Percentiles rank a stretch among this genome's conserved stretches.
These are phyloP conservation scores for Stegophylla sp. DNA, from an alignment of 2,888 invertebrate genomes.

Conservation along the genomic window DNA sequence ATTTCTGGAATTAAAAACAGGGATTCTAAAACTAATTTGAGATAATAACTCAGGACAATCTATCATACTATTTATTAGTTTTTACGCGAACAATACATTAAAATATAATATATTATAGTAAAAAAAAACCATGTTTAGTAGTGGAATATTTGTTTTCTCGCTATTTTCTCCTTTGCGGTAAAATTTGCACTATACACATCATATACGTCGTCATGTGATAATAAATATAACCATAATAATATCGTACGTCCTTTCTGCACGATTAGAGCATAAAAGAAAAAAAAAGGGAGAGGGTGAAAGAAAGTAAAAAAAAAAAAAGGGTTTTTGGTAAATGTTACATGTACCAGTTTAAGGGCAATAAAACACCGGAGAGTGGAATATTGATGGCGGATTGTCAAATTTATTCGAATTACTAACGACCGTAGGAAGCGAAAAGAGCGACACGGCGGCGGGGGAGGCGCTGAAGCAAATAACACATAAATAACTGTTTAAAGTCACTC, in stretches of 20 bases:
- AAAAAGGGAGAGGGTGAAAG: too few species aligned
- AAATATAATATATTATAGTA: too few species aligned
- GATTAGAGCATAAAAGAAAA: too few species aligned
- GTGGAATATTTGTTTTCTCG: too few species aligned
- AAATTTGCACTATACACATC: too few species aligned
- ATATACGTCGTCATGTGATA: too few species aligned
- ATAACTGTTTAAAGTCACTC: slow-evolving; percentile 29
- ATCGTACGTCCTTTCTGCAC: not conserved
- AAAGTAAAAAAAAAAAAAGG: not conserved
- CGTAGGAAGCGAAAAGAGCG: slow-evolving; percentile 1
- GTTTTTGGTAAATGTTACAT: not conserved
- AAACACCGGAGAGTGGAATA: slow-evolving; percentile 29
- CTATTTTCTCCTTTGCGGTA: too few species aligned
- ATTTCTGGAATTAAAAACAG: not conserved
- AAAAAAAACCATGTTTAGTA: too few species aligned
- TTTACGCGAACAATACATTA: not conserved
- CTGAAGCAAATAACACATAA: slow-evolving; percentile 28
- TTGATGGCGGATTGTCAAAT: slow-evolving; percentile 43
- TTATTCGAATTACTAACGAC: slow-evolving; percentile 43
- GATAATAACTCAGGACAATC: not conserved
- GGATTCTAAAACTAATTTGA: not conserved
- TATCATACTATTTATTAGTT: not conserved
- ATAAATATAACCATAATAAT: not conserved
- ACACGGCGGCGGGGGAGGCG: not conserved
- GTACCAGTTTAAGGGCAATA: slow-evolving; percentile 22